Evolutionary conservation across 2,113 vertebrate species (phyloP).

Genomic region (Noturus placidus): DNA sequence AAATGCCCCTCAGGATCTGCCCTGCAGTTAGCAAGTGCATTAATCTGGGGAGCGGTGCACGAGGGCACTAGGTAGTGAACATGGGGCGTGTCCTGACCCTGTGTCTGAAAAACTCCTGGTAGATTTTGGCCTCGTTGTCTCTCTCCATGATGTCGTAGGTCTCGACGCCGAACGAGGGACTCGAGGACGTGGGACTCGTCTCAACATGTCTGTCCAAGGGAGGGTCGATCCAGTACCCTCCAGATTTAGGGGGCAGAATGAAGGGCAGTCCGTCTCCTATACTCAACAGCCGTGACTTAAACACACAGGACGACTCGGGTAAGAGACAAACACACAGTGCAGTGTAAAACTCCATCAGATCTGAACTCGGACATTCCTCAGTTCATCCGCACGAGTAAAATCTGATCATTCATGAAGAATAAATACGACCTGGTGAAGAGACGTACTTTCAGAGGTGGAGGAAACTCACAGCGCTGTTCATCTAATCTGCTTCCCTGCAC

Average conservation of each 20-base stretch:
- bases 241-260: slow-evolving; percentile 79
- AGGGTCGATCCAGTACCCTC: slow-evolving; percentile 87
- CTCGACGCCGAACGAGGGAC: slow-evolving; percentile 61
- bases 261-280: slow-evolving; percentile 79
- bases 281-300: slow-evolving; percentile 73
- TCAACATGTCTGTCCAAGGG: slow-evolving; percentile 69
- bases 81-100: slow-evolving; percentile 67
- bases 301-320: slow-evolving; percentile 27
- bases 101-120: slow-evolving; percentile 80
- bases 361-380: background rate
- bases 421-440: background rate
- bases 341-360: background rate
- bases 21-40: background rate
- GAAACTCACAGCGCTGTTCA: slow-evolving; percentile 85
- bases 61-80: background rate
- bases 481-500: slow-evolving; percentile 80
- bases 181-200: slow-evolving; percentile 69
- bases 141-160: slow-evolving; percentile 82
- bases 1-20: background rate
- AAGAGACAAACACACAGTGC: background rate
- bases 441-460: slow-evolving; percentile 80
- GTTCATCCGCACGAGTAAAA: too few relatives aligned
- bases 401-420: background rate
- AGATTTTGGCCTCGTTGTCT: slow-evolving; percentile 81
- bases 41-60: background rate